Percentiles rank a stretch among this genome's conserved stretches.
Conservation (phyloP, 2,888 invertebrate genomes). For the Pristionchus maxplancki region DNA sequence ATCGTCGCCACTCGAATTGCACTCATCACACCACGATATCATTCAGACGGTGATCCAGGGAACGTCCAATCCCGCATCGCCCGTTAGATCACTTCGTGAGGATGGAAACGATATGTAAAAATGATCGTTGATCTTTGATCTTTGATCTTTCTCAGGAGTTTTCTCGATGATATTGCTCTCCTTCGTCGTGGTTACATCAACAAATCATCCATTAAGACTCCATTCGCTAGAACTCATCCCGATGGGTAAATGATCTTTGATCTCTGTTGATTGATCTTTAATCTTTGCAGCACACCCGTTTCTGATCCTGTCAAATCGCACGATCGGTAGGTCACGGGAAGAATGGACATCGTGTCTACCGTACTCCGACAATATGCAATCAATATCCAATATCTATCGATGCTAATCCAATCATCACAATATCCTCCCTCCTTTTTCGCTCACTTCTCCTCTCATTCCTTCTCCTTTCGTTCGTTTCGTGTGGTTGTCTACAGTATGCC, state of each 20-base stretch:
- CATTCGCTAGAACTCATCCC: not conserved
- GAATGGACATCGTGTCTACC: no score
- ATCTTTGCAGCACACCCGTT: not conserved
- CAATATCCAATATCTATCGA: not conserved
- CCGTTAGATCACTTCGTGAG: conserved; percentile 21
- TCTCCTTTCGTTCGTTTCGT: not conserved
- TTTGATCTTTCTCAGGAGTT: conserved; percentile 32
- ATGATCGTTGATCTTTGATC: conserved; percentile 39
- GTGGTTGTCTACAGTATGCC: conserved; percentile 28
- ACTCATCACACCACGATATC: not conserved
- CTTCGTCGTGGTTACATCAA: conserved; percentile 48
- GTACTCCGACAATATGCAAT: not conserved
- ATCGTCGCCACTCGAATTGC: not conserved
- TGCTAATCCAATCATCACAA: not conserved
- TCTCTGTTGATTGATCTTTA: not conserved
- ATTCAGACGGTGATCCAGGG: conserved; percentile 1
- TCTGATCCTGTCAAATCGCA: not conserved
- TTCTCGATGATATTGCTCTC: conserved; percentile 50
- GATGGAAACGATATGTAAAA: conserved; percentile 15
- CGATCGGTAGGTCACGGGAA: not conserved
- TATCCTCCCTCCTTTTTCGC: not conserved
- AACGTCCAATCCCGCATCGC: conserved; percentile 34
- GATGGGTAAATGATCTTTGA: not conserved
- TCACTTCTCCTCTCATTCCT: conserved; percentile 9
- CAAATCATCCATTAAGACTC: not conserved